These are phyloP conservation scores for Pseudomyrmex cubaensis DNA, from an alignment of 1,140 invertebrate species.

Conservation along the genomic window DNA sequence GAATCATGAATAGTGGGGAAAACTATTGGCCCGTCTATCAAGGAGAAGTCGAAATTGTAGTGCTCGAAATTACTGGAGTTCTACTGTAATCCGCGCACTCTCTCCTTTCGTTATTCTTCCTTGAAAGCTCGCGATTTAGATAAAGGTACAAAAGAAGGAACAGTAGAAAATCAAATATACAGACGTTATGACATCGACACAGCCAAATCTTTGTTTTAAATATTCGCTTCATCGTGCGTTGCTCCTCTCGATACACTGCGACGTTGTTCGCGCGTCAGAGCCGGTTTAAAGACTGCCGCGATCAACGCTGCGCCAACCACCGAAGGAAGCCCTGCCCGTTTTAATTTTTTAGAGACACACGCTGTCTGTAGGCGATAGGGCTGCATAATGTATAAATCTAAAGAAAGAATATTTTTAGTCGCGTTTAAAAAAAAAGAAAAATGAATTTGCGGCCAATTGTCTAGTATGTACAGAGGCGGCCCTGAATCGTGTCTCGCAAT, in stretches of 20 bases:
- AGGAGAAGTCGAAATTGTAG: too few species aligned
- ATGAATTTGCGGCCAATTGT: conserved; percentile 16
- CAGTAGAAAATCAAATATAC: conserved; percentile 75
- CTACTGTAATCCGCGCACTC: neutral
- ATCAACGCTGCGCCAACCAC: neutral
- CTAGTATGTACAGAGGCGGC: conserved; percentile 30
- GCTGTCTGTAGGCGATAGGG: neutral
- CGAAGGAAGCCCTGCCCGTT: neutral
- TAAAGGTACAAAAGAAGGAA: conserved; percentile 65
- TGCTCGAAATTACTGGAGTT: too few species aligned
- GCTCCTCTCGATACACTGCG: conserved; percentile 13
- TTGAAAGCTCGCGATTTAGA: conserved; percentile 61
- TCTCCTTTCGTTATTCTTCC: neutral
- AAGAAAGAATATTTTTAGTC: neutral
- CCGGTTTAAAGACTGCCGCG: conserved; percentile 19
- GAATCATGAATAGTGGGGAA: too few species aligned
- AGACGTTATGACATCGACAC: conserved; percentile 77
- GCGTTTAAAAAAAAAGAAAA: neutral
- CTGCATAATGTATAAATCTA: neutral
- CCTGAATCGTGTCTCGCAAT: neutral
- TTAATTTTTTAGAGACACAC: neutral
- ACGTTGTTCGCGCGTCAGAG: conserved; percentile 9
- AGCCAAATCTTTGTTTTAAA: conserved; percentile 81
- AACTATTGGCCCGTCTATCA: too few species aligned
- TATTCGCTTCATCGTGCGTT: conserved; percentile 65